phyloP scores from a whole-genome alignment of 2,797 vertebrate genomes.

The Falco peregrinus region DNA sequence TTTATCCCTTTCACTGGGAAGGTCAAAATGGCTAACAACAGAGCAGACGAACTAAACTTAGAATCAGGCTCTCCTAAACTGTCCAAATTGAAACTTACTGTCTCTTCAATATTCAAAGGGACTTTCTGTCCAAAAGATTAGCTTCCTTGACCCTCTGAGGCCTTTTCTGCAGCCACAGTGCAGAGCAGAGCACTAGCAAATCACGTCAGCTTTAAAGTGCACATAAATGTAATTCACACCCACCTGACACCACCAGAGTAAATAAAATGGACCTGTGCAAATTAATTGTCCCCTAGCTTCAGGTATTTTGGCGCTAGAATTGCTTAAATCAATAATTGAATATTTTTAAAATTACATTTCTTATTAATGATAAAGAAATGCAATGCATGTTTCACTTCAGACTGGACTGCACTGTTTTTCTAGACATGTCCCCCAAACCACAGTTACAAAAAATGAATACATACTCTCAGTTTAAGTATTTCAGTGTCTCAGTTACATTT shows the following conservation, averaged over 20 bases:
- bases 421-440: neutral
- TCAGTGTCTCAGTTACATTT: neutral
- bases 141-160: neutral
- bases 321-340: neutral
- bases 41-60: neutral
- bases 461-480: neutral
- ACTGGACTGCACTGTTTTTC: neutral
- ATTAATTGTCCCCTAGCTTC: neutral
- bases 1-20: neutral
- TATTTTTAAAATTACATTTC: neutral
- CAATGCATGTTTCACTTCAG: neutral
- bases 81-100: neutral
- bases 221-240: neutral
- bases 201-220: neutral
- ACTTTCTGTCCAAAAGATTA: fast-evolving
- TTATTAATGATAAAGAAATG: neutral
- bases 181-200: neutral
- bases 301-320: neutral
- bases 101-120: neutral
- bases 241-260: neutral
- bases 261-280: neutral
- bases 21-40: neutral
- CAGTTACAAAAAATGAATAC: neutral
- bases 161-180: neutral
- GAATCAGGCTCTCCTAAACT: neutral